Base-by-base conservation (phyloP, 2,888 invertebrate genomes). In the Diarsia dahlii region DNA sequence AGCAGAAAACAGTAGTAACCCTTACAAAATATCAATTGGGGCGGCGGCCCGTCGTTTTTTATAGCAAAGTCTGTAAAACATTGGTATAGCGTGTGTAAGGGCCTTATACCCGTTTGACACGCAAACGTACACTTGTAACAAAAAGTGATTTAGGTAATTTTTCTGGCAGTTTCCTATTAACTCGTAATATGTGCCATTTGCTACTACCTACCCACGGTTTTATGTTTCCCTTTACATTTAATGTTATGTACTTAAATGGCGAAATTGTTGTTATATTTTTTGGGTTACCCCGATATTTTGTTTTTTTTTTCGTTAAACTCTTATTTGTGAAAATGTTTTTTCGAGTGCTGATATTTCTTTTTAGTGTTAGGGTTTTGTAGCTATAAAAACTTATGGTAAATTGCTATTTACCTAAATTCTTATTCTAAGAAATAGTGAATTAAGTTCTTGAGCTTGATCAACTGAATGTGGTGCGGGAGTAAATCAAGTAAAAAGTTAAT, bases 11-110 rank as follows among this genome's bases (percentile, higher is more conserved):
- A 94, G 94, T 93, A 94, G 95, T 95, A 92, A 89, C 87, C 89
- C 88, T 91, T 90, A 93, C 93, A 92, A 95, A 95, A 95, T 96
- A 96, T 96, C 96, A 96, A 96, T 96, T 95, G 95, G 93, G 93
- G 88, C 83, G 86, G 85, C 83, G 82, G 85, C 87, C 88, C 92
- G 92, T 94, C 92, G 93, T 93, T 95, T 95, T 95, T 95, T 95
- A 94, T 93, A 93, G 91, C 84, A 87, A 91, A 90, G 92, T 89
- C 92, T 95, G 95, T 95, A 95, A 94, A 95, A 95, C 96, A 95
- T 93, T 90, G 90, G 87, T 88, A 85, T 96, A 89, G 96, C 96
- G 96, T 96, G 96, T 94, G 92, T 79, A 80, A 67, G 75, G 71
- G 92, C 92, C 94, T 96, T 96, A 96, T 95, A 94, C 92, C 90